Base-by-base conservation (phyloP, 1,140 invertebrate genomes). In the Sarcophaga bullata region DNA sequence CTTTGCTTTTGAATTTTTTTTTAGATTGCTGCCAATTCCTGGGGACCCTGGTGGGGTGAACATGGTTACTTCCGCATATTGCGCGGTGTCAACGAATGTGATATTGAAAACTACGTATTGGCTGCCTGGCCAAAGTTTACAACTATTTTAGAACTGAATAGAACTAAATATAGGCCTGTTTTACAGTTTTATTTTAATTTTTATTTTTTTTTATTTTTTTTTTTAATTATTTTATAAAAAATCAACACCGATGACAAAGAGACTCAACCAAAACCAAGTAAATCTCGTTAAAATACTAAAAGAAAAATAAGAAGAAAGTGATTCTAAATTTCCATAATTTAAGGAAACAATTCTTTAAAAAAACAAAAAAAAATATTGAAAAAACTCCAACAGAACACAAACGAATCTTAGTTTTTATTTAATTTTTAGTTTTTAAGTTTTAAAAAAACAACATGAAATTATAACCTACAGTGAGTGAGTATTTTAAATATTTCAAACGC, bases 31-130 rank as follows among this genome's bases (percentile, higher is more conserved):
- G 95, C 96, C 68, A 96, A 98, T 90, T 97, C 96, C 8, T 99
- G 97, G 97, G 97, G 97, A 6, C 84, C 87, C 0, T 90, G 93
- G 54, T 99, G 97, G 97, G 98, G 97, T 8, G 97, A 98, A 89
- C 91, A 94, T 73, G 97, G 97, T 0, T 95, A 94, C 84, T 98
- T 98, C 92, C 93, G 93, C 82, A 97, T 98, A 82, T 85, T 92
- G 6, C 93, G 94, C 80, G 97, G 97, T 82, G 91, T 87, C 25
- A 96, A 97, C 89, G 97, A 97, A 87, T 96, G 95, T 86, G 94
- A 94, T 85, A 97, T 98, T 85, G 97, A 98, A 90, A 93, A 93
- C 0, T 97, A 96, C 86, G 94, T 97, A 1, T 90, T 97, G 9
- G 95, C 92, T 15, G 93, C 93, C 9, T 95, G 95, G 93, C 93